Evolutionary conservation across 2,797 vertebrate genomes (phyloP), one percentile per base, ranked within the genome.

Genomic region (Notolepis coatsorum): DNA sequence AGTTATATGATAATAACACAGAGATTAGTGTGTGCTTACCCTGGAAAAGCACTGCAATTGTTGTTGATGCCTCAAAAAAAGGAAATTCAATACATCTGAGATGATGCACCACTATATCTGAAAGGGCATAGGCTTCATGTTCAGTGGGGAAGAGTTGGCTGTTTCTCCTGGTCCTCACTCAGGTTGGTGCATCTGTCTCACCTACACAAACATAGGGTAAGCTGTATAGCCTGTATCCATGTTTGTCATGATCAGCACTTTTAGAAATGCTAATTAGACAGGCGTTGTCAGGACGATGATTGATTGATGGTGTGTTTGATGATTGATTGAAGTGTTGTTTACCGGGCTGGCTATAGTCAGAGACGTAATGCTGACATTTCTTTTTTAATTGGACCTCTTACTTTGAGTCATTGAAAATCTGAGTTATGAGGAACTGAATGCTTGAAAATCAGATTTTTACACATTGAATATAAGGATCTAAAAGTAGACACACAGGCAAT

Each of bases 211-310:
- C 64, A 75, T 39, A 58, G 65, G 48, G 54, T 52, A 37, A 39
- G 31, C 41, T 35, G 48, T 60, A 60, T 41, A 33, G 35, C 38
- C 68, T 27, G 28, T 46, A 21, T 62, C 47, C 53, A 45, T 54
- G 48, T 78, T 74, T 79, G 49, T 78, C 73, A 70, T 60, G 53
- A 78, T 77, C 64, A 65, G 66, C 61, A 72, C 58, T 79, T 81
- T 65, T 15, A 60, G 52, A 61, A 68, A 61, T 64, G 24, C 24
- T 45, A 37, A 46, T 30, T 50, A 48, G 63, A 51, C 68, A 55
- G 56, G 10, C 5, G 28, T 65, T 73, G 70, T 72, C 65, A 77
- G 60, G 50, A n/a, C 45, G 62, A 60, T 75, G 65, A 75, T 30
- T 76, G 77, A 77, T 66, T 77, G 75, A 65, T 50, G 9, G 15